A percentile compares a stretch with the other conserved stretches of the same genome.
Evolutionary conservation across 1,140 invertebrate genomes (phyloP).

Genomic region (Drosophila tristis): DNA sequence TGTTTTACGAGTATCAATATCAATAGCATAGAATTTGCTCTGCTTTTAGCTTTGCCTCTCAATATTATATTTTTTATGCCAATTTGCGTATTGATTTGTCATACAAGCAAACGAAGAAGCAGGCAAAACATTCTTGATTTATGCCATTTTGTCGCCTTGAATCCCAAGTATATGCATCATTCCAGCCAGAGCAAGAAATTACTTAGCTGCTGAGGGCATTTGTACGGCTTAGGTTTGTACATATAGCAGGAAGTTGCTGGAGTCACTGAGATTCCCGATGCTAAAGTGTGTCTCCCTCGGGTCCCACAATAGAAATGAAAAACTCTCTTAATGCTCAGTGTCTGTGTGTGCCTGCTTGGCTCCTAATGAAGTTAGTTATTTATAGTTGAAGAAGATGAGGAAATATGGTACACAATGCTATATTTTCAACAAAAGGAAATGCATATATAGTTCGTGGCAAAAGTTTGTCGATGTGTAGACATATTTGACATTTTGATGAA

Average conservation of each 20-base stretch:
- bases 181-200: constrained; percentile 30
- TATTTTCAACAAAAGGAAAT: constrained; percentile 9
- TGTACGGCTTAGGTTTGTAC: constrained; percentile 29
- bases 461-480: neutral
- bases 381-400: neutral
- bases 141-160: constrained; percentile 51
- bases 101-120: constrained; percentile 22
- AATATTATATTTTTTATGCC: constrained; percentile 62
- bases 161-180: constrained; percentile 29
- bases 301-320: constrained; percentile 58
- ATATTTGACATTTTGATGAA: constrained; percentile 5
- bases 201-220: constrained; percentile 28
- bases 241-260: neutral
- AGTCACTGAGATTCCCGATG: constrained; percentile 27
- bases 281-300: constrained; percentile 30
- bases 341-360: neutral
- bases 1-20: constrained; percentile 69
- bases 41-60: constrained; percentile 29
- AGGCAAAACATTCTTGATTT: constrained; percentile 64
- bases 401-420: constrained; percentile 5
- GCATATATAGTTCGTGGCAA: constrained; percentile 17
- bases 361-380: constrained; percentile 19
- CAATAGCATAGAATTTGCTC: constrained; percentile 38
- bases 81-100: constrained; percentile 79
- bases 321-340: constrained; percentile 42